These are phyloP conservation scores for Nemotelus nigrinus DNA, from an alignment of 2,888 invertebrate species.

Conservation along the genomic window DNA sequence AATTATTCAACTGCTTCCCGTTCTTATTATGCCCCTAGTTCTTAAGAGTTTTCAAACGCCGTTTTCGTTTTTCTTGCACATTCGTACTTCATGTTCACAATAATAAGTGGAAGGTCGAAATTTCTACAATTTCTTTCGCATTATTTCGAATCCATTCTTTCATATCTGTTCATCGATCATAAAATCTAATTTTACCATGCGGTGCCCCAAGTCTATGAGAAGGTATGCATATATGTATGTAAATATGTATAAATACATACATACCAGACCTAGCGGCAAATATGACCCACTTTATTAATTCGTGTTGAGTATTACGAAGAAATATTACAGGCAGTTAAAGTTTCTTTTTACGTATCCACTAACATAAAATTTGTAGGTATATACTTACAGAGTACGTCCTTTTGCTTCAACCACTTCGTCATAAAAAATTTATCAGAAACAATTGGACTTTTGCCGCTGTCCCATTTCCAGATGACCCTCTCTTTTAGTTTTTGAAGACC, in stretches of 20 bases:
- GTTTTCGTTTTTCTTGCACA: too few species aligned
- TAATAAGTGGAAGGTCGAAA: too few species aligned
- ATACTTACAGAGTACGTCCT: constrained; percentile 77
- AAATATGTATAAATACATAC: background rate
- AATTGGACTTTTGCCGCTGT: constrained; percentile 69
- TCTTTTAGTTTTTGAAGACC: constrained; percentile 69
- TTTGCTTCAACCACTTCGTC: constrained; percentile 77
- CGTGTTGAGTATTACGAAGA: too few species aligned
- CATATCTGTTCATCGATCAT: too few species aligned
- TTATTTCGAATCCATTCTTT: too few species aligned
- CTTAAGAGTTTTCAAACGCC: too few species aligned
- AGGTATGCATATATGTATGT: background rate
- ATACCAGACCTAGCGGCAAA: background rate
- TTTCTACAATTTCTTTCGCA: too few species aligned
- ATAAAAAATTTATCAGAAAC: constrained; percentile 72
- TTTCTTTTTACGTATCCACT: background rate
- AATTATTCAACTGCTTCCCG: too few species aligned
- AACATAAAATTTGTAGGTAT: constrained; percentile 73
- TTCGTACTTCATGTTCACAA: too few species aligned
- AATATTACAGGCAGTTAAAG: background rate
- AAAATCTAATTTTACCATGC: too few species aligned
- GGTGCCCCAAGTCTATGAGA: too few species aligned
- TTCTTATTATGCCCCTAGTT: too few species aligned
- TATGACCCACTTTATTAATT: background rate
- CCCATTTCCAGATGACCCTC: constrained; percentile 78